Base-by-base conservation (phyloP, 2,888 invertebrate genomes). In the Aleiodes testaceus region DNA sequence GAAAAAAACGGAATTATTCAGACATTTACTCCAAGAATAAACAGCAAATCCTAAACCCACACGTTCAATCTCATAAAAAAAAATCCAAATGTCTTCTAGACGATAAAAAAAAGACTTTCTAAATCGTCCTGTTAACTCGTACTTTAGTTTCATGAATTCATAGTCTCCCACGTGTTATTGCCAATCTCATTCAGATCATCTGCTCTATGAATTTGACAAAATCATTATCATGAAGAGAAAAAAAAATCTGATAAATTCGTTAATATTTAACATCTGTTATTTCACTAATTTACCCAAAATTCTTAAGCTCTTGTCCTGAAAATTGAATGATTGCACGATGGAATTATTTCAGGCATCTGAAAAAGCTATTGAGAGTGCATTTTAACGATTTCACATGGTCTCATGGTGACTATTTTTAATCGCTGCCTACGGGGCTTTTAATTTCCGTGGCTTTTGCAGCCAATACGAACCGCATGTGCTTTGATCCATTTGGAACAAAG, bases 111-210 rank as follows among this genome's bases (percentile, higher is more conserved):
- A 36, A 1, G 9, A 11, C 36, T 36, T 36, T 36, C 36, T 36
- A 36, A 36, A 36, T 11, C 11, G 3, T 11, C 36, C 36, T 14
- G 49, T 16, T 49, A 49, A 14, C 16, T 49, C 6, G 14, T 49
- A n/a, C 16, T 49, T 49, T 4, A 49, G 11, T 55, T 26, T 7
- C 16, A 16, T 26, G 26, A 42, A 59, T 11, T 59, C 42, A 42
- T 59, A 36, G 3, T 9, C 14, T 36, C 36, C 59, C 59, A 59
- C 59, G 36, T 42, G 11, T 9, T 59, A 59, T 36, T 59, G 14
- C 36, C 59, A 59, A 59, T 59, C 36, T 30, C 59, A 59, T 42
- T 59, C 7, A 59, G 59, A 59, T 59, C 59, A 59, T 59, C 59
- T 59, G 16, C 18, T 36, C 14, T 42, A 59, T 59, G 11, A 59